Evolutionary conservation across 2,797 vertebrate species (phyloP).

Genomic region (Micrastur ruficollis): DNA sequence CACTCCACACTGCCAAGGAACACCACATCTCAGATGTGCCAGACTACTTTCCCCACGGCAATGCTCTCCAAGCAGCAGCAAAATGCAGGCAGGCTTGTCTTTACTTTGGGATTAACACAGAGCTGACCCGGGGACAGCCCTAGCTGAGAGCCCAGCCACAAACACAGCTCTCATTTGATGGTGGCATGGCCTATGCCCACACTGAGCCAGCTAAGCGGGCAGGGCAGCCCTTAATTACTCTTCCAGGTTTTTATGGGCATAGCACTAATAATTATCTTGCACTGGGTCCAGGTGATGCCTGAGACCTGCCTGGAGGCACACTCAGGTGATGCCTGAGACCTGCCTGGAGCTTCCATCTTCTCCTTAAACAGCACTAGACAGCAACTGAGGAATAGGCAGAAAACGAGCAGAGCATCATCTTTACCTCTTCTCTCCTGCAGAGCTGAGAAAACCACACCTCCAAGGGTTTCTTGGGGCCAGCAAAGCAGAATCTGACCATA

Average conservation of each 20-base stretch:
- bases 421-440: neutral
- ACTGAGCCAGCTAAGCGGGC: rapidly evolving
- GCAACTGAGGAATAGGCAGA: neutral
- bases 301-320: neutral
- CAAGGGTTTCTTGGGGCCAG: neutral
- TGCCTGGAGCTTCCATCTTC: neutral
- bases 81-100: rapidly evolving
- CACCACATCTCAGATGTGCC: neutral
- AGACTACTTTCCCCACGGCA: rapidly evolving
- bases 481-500: neutral
- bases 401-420: neutral
- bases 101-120: neutral
- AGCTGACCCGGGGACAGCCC: neutral
- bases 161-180: neutral
- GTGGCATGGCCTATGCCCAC: neutral
- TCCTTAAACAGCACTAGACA: neutral
- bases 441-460: neutral
- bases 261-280: neutral
- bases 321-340: neutral
- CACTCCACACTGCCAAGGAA: neutral
- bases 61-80: neutral
- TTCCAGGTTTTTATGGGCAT: neutral
- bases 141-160: neutral
- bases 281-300: neutral
- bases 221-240: neutral